These are phyloP conservation scores for Mixornis gularis DNA, from an alignment of 2,113 vertebrate species.

Conservation along the genomic window DNA sequence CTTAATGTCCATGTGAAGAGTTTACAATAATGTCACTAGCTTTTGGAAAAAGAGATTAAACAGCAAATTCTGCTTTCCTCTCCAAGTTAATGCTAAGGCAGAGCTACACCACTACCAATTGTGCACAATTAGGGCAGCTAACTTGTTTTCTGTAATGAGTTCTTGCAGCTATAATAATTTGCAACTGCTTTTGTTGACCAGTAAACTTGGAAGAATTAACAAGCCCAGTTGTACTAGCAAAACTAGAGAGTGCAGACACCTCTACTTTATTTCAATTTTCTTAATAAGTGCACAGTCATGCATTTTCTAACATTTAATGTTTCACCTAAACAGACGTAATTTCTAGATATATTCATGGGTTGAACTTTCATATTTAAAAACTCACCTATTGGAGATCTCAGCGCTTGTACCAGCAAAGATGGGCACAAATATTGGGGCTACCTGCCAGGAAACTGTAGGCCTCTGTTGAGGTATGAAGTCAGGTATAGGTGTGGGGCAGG, in stretches of 20 bases:
- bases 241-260: background rate
- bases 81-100: background rate
- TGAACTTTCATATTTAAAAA: background rate
- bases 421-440: accelerated
- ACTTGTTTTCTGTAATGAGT: background rate
- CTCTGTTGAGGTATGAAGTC: background rate
- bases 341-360: background rate
- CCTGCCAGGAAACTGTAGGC: background rate
- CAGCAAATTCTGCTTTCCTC: background rate
- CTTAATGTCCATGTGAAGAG: background rate
- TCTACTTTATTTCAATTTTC: background rate
- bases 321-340: background rate
- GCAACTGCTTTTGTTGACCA: background rate
- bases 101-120: background rate
- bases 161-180: background rate
- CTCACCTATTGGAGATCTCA: background rate
- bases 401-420: background rate
- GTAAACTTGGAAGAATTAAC: background rate
- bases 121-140: background rate
- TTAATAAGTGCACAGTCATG: background rate
- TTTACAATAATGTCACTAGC: background rate
- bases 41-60: background rate
- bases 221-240: background rate
- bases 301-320: background rate
- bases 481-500: background rate